These are phyloP conservation scores for Deilephila elpenor DNA, from an alignment of 2,888 invertebrate genomes.

Conservation along the genomic window DNA sequence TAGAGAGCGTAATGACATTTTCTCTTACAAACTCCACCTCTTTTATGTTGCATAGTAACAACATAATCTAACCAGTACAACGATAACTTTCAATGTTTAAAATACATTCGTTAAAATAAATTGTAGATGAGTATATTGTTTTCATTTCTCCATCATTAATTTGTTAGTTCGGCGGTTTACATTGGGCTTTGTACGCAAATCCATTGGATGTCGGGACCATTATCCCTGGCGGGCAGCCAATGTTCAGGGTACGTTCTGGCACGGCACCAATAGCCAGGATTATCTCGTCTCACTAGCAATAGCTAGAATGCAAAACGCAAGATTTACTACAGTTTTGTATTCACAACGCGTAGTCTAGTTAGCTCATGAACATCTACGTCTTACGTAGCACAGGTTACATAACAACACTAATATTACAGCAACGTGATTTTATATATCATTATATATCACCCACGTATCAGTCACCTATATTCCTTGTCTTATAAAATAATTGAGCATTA, in stretches of 20 bases:
- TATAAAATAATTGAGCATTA: no score
- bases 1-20: neutral
- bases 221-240: slow-evolving; percentile 72
- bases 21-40: neutral
- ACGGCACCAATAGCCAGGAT: slow-evolving; percentile 67
- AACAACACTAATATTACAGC: neutral
- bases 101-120: neutral
- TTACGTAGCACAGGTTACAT: slow-evolving; percentile 12
- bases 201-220: slow-evolving; percentile 59
- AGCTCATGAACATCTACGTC: slow-evolving; percentile 24
- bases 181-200: slow-evolving; percentile 56
- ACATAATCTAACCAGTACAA: no score
- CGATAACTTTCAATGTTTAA: neutral
- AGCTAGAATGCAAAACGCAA: slow-evolving; percentile 52
- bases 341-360: slow-evolving; percentile 33
- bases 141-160: slow-evolving; percentile 44
- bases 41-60: no score
- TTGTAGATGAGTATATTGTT: slow-evolving; percentile 11
- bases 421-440: slow-evolving; percentile 30
- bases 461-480: no score
- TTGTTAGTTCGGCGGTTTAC: slow-evolving; percentile 49
- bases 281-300: slow-evolving; percentile 60
- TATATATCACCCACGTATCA: neutral
- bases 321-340: slow-evolving; percentile 50
- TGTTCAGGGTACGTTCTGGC: slow-evolving; percentile 67